Evolutionary conservation across 2,797 vertebrate genomes (phyloP), one percentile per base, ranked within the genome.

Genomic region (Sebastes trivittatus): DNA sequence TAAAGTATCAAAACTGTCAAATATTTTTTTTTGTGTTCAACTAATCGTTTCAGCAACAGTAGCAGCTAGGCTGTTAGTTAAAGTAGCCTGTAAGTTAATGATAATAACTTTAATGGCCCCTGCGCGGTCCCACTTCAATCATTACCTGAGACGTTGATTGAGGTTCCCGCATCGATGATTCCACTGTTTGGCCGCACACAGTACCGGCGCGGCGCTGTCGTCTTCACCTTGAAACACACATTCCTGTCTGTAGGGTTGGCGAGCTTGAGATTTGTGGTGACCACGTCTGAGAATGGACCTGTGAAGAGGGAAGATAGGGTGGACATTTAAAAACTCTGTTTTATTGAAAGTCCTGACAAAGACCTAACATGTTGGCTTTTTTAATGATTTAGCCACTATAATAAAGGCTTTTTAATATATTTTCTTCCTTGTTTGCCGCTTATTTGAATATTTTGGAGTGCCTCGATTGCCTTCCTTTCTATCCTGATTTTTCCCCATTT

Each of bases 251-350:
- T 97, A 11, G 98, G 97, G 92, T 99, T 99, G 92, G 97, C 95
- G 55, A 99, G 98, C 95, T 99, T 99, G 88, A 99, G 95, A 92
- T 97, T 97, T 91, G 98, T 97, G 82, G 98, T 99, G 91, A 99
- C 97, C 59, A 99, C 98, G 87, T 99, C 98, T 88, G 98, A 98
- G 94, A 99, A 99, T n/a, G 98, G 98, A 95, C 98, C 98, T 99
- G 93, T 1, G 27, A 67, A 79, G 54, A 85, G 34, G 25, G 52
- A 38, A 70, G 38, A 87, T 22, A 64, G 32, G 30, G 11, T 20
- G 13, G n/a, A 62, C 10, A 52, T 2, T 56, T 77, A 55, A 64
- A 68, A 59, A 6, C 2, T 42, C 13, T 54, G 73, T 2, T 55
- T 66, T 23, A n/a, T n/a, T 52, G 16, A 46, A 46, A 52, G 49